Percentiles rank a stretch among this genome's conserved stretches.
Conservation (phyloP, 23 tunicate genomes). For the Trididemnum clinides region DNA sequence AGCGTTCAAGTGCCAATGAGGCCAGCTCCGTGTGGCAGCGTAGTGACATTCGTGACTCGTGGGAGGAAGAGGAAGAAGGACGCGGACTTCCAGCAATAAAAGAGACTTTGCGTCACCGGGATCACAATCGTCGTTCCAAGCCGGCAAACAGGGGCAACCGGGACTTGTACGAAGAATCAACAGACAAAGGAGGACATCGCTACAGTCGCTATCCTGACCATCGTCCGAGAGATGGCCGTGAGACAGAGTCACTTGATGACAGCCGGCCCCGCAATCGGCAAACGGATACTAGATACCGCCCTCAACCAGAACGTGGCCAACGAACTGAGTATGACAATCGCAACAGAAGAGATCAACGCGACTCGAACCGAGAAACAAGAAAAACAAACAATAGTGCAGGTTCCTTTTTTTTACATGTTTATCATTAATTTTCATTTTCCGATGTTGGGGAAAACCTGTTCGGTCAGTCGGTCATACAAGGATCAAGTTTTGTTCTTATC, state of each 20-base stretch:
- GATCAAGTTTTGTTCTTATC: too few species aligned
- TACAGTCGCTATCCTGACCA: neutral
- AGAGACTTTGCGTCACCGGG: neutral
- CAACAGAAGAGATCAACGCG: slow-evolving; percentile 24
- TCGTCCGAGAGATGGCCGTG: neutral
- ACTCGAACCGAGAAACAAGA: neutral
- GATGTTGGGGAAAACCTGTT: too few species aligned
- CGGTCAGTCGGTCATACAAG: too few species aligned
- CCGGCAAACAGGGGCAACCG: neutral
- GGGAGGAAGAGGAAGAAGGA: slow-evolving; percentile 1
- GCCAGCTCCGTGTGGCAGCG: too few species aligned
- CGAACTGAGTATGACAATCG: slow-evolving; percentile 30
- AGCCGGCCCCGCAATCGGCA: slow-evolving; percentile 15
- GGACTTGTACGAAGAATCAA: neutral
- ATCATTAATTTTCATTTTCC: too few species aligned
- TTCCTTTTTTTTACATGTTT: too few species aligned
- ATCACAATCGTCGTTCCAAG: neutral
- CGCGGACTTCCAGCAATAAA: neutral
- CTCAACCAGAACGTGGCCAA: neutral
- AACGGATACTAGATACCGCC: neutral
- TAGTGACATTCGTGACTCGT: neutral
- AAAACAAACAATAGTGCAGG: neutral
- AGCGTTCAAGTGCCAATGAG: too few species aligned
- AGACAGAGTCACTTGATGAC: slow-evolving; percentile 36
- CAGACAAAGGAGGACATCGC: neutral